Evolutionary conservation across 1,140 invertebrate genomes (phyloP).

Genomic region (Aphelinus atriplicis): DNA sequence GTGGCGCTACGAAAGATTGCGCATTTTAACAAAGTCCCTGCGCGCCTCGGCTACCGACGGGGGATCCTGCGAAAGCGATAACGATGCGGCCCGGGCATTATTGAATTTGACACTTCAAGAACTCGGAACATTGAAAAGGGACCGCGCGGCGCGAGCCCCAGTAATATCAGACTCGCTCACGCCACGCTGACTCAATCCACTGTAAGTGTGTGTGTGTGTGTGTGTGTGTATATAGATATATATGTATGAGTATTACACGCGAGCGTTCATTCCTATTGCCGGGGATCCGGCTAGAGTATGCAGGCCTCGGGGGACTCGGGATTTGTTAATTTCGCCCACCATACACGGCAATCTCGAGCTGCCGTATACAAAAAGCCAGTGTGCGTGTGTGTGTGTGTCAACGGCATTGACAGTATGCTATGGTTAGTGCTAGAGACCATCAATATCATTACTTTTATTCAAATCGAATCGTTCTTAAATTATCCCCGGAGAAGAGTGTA

Average conservation of each 20-base stretch:
- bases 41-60: neutral
- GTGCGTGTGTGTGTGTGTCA: too few relatives aligned
- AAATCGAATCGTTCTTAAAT: too few relatives aligned
- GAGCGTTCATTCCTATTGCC: neutral
- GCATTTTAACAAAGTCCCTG: slow-evolving; percentile 37
- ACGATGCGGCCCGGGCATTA: slow-evolving; percentile 49
- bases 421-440: too few relatives aligned
- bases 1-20: slow-evolving; percentile 24
- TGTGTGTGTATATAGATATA: too few relatives aligned
- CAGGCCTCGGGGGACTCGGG: slow-evolving; percentile 54
- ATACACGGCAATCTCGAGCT: too few relatives aligned
- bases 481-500: too few relatives aligned
- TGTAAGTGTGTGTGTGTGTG: too few relatives aligned
- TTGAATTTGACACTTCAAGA: slow-evolving; percentile 67
- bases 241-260: too few relatives aligned
- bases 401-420: too few relatives aligned
- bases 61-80: slow-evolving; percentile 25
- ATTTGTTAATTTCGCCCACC: slow-evolving; percentile 59
- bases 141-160: slow-evolving; percentile 41
- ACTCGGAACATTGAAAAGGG: slow-evolving; percentile 67
- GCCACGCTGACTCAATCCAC: neutral
- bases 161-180: slow-evolving; percentile 23
- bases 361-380: too few relatives aligned
- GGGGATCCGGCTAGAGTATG: slow-evolving; percentile 45
- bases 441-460: too few relatives aligned